phyloP scores from a whole-genome alignment of 2,113 vertebrate species.

The Poecilia latipinna region DNA sequence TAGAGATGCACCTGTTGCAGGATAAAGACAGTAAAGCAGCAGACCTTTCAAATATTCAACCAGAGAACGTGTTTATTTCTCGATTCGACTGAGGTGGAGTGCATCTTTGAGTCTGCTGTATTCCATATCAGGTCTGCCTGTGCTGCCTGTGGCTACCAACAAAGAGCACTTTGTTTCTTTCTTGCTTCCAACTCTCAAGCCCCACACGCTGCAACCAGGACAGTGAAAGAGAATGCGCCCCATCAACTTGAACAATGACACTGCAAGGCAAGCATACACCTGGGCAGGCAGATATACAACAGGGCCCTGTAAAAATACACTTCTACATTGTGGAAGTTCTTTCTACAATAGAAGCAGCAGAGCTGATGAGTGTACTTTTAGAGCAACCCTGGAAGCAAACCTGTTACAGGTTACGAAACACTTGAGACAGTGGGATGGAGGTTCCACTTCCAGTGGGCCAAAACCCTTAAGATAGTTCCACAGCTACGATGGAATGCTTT shows the following conservation, averaged over 20 bases:
- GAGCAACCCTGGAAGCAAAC: too few species aligned
- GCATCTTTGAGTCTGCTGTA: conserved; percentile 13
- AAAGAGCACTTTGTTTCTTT: conserved; percentile 46
- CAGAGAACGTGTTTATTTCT: background rate
- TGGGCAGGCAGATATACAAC: conserved; percentile 8
- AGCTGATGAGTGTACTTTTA: background rate
- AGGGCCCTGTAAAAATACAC: background rate
- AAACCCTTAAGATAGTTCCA: background rate
- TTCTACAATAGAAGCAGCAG: background rate
- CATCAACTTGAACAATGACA: conserved; percentile 19
- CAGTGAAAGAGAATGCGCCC: conserved; percentile 10
- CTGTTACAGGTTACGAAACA: background rate
- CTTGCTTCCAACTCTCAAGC: conserved; percentile 24
- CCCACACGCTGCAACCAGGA: conserved; percentile 11
- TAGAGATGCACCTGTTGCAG: conserved; percentile 13
- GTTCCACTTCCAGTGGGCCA: background rate
- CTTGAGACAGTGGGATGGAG: background rate
- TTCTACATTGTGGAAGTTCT: background rate
- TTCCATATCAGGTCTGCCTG: conserved; percentile 34
- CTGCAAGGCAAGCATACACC: conserved; percentile 32
- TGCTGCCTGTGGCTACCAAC: conserved; percentile 14
- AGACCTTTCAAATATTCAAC: background rate
- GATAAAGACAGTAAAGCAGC: background rate
- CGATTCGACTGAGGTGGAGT: background rate
- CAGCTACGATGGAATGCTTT: too few species aligned